Evolutionary conservation across 2,888 invertebrate genomes (phyloP).

Genomic region (Peribatodes rhomboidaria): DNA sequence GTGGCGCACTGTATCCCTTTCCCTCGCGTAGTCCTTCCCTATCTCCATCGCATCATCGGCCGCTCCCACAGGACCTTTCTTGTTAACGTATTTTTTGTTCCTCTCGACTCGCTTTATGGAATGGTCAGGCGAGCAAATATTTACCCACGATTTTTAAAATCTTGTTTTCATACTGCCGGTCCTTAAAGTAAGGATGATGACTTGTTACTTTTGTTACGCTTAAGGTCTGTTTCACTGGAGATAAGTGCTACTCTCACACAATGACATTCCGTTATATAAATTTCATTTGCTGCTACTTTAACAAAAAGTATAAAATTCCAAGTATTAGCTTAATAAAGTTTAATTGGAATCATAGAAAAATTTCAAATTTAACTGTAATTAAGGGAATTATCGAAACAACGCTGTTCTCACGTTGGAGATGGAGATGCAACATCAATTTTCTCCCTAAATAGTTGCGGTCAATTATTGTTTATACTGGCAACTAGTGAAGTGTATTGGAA

Average conservation of each 20-base stretch:
- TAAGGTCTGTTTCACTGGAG: slow-evolving; percentile 46
- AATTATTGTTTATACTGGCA: slow-evolving; percentile 45
- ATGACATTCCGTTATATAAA: slow-evolving; percentile 29
- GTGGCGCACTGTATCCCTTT: slow-evolving; percentile 73
- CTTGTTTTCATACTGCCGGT: slow-evolving; percentile 79
- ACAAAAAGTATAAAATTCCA: background rate
- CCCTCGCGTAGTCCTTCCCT: slow-evolving; percentile 49
- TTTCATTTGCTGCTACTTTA: slow-evolving; percentile 8
- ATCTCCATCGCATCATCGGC: slow-evolving; percentile 70
- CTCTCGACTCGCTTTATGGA: slow-evolving; percentile 78
- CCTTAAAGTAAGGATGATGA: slow-evolving; percentile 68
- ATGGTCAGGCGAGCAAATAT: slow-evolving; percentile 85
- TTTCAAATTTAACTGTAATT: slow-evolving; percentile 31
- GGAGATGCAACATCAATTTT: slow-evolving; percentile 42
- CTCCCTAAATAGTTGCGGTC: slow-evolving; percentile 44
- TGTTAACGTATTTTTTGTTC: slow-evolving; percentile 84
- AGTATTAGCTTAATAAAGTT: slow-evolving; percentile 12
- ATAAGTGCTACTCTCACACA: slow-evolving; percentile 41
- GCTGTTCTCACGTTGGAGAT: slow-evolving; percentile 43
- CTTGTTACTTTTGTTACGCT: slow-evolving; percentile 61
- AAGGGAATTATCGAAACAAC: slow-evolving; percentile 37
- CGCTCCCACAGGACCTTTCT: slow-evolving; percentile 86
- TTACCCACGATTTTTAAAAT: slow-evolving; percentile 85
- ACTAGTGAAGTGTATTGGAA: slow-evolving; percentile 43
- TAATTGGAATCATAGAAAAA: slow-evolving; percentile 37